Evolutionary conservation across 2,113 vertebrate species (phyloP).

Genomic region (Scytalopus superciliaris): DNA sequence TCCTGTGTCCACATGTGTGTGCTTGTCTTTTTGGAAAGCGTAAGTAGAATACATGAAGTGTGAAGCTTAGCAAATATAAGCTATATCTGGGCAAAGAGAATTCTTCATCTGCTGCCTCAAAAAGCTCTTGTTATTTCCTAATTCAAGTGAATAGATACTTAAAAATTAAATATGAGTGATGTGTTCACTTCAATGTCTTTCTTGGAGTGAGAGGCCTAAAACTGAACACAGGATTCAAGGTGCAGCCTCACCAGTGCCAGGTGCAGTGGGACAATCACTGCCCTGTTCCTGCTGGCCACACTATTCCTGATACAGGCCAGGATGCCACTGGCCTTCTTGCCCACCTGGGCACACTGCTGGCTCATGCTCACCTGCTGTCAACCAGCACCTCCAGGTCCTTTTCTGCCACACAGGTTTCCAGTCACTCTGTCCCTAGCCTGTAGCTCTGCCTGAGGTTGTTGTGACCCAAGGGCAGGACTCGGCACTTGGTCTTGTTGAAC

Average conservation of each 20-base stretch:
- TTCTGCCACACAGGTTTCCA: neutral
- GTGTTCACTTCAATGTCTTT: neutral
- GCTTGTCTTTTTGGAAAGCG: neutral
- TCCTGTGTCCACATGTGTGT: neutral
- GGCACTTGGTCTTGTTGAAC: neutral
- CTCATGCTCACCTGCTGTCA: neutral
- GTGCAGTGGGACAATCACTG: neutral
- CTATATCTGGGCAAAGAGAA: neutral
- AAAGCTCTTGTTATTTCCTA: neutral
- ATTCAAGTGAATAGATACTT: neutral
- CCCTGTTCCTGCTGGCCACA: neutral
- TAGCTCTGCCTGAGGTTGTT: neutral
- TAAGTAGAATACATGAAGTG: neutral
- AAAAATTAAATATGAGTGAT: neutral
- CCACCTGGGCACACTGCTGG: neutral
- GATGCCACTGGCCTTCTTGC: neutral
- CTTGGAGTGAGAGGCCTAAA: neutral
- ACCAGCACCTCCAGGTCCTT: neutral
- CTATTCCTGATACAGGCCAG: neutral
- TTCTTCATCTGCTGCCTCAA: neutral
- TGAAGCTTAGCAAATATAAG: neutral
- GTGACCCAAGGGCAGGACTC: neutral
- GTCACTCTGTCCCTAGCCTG: neutral
- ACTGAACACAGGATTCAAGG: neutral
- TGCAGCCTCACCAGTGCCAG: rapidly evolving